phyloP scores from a whole-genome alignment of 1,140 invertebrate species.

The Trachymyrmex septentrionalis region DNA sequence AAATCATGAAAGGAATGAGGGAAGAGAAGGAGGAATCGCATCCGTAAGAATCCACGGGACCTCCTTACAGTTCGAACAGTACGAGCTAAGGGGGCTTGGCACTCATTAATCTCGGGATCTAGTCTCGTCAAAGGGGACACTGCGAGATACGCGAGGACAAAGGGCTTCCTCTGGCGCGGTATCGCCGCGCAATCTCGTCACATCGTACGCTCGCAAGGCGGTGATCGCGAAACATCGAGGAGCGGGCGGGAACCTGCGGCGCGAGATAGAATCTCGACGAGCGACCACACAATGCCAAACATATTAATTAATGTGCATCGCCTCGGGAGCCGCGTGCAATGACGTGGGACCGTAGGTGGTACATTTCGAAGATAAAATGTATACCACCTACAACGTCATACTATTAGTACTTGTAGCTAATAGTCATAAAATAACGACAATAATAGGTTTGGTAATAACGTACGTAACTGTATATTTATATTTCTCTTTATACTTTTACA shows the following conservation, averaged over 20 bases:
- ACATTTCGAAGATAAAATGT: conserved; percentile 11
- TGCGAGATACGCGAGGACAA: conserved; percentile 54
- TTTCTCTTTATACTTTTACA: background rate
- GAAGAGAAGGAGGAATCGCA: background rate
- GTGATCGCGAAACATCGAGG: conserved; percentile 66
- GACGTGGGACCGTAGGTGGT: conserved; percentile 35
- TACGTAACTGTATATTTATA: background rate
- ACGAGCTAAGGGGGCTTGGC: conserved; percentile 31
- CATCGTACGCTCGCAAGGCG: conserved; percentile 66
- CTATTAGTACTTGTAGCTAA: background rate
- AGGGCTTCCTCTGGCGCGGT: conserved; percentile 53
- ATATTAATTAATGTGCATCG: conserved; percentile 79
- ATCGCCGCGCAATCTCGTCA: conserved; percentile 74
- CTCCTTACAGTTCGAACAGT: conserved; percentile 26
- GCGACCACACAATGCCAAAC: conserved; percentile 72
- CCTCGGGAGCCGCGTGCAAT: conserved; percentile 39
- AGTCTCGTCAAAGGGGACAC: conserved; percentile 50
- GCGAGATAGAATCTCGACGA: conserved; percentile 75
- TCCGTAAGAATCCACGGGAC: conserved; percentile 26
- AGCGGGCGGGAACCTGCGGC: conserved; percentile 63
- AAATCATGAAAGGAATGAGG: conserved; percentile 12
- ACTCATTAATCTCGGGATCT: conserved; percentile 56
- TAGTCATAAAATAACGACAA: conserved; percentile 3
- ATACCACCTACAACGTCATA: background rate
- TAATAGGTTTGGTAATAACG: background rate